These are phyloP conservation scores for Drosophila dunni DNA, from an alignment of 1,140 invertebrate species.

Conservation along the genomic window DNA sequence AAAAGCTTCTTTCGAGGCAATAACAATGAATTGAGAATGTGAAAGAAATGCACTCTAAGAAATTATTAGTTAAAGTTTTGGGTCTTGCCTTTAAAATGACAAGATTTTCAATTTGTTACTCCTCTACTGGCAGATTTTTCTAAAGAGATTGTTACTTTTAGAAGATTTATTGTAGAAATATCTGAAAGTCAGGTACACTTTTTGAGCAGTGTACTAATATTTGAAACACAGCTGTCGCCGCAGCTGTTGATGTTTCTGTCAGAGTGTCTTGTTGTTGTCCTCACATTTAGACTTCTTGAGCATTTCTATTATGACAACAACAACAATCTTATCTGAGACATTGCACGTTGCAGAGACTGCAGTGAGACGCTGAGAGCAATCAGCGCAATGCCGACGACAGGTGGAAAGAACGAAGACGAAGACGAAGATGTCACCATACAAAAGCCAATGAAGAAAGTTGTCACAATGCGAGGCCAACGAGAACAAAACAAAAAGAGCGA, in stretches of 20 bases:
- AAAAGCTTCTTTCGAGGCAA: background rate
- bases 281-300: constrained; percentile 48
- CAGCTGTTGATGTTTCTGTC: constrained; percentile 16
- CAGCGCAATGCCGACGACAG: constrained; percentile 14
- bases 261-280: constrained; percentile 17
- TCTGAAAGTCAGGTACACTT: no score
- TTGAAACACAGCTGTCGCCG: constrained; percentile 3
- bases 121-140: no score
- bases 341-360: constrained; percentile 60
- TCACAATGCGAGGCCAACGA: constrained; percentile 56
- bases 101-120: no score
- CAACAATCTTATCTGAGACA: constrained; percentile 65
- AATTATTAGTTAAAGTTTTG: no score
- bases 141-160: no score
- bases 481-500: constrained; percentile 41
- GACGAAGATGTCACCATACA: constrained; percentile 25
- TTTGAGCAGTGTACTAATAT: background rate
- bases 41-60: background rate
- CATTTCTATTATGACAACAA: constrained; percentile 10
- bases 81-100: no score
- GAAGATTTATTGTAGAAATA: no score
- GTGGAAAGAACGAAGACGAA: background rate
- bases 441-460: constrained; percentile 61
- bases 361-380: constrained; percentile 41
- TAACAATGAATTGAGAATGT: background rate